These are phyloP conservation scores for Malurus splendens DNA, from an alignment of 2,797 vertebrate genomes.

Conservation along the genomic window DNA sequence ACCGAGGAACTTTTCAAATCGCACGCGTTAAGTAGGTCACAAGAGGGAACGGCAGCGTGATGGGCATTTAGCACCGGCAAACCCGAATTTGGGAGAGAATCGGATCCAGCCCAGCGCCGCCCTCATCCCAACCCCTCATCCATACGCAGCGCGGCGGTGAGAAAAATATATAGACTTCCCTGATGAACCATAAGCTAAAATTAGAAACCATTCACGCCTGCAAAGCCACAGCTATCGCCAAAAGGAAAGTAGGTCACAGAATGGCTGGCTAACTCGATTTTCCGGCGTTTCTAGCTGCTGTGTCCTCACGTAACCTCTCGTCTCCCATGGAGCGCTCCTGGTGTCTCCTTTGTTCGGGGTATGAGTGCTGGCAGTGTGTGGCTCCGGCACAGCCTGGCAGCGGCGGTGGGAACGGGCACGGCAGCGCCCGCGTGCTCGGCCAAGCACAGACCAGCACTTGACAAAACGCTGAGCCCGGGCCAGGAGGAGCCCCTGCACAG, in stretches of 20 bases:
- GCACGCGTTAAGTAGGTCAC: neutral
- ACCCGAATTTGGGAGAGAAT: neutral
- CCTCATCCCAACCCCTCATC: neutral
- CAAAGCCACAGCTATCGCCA: constrained; percentile 43
- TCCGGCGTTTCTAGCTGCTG: neutral
- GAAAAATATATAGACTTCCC: constrained; percentile 7
- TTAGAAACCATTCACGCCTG: constrained; percentile 56
- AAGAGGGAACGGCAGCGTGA: neutral
- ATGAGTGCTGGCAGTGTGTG: neutral
- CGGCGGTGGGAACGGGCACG: neutral
- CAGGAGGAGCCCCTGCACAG: neutral
- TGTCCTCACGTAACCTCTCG: constrained; percentile 43
- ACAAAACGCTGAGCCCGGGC: neutral
- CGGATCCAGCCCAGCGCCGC: rapidly evolving
- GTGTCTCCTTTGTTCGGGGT: neutral
- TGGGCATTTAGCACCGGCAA: neutral
- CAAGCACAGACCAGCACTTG: neutral
- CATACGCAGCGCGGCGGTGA: rapidly evolving
- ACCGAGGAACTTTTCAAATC: neutral
- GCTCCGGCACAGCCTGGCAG: neutral
- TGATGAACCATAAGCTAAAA: constrained; percentile 51
- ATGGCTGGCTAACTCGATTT: constrained; percentile 53
- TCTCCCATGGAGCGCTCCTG: neutral
- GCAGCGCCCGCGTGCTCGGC: neutral
- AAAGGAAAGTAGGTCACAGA: constrained; percentile 61